Percentiles rank a stretch among this genome's conserved stretches.
These are phyloP conservation scores for Pseudomugil tenellus DNA, from an alignment of 2,797 vertebrate genomes.

Conservation along the genomic window DNA sequence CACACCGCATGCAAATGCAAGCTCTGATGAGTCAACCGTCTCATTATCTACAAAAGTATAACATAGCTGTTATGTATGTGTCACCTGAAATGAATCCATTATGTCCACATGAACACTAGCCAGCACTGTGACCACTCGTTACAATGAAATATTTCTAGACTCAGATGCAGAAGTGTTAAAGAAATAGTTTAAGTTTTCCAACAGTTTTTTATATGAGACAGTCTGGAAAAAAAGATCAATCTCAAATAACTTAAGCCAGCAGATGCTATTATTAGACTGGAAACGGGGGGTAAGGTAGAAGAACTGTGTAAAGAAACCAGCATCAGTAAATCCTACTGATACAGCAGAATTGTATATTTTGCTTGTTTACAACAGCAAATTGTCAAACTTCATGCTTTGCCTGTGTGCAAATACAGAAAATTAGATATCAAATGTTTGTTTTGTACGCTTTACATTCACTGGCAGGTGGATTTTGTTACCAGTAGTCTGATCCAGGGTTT, in stretches of 20 bases:
- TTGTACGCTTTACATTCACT: background rate
- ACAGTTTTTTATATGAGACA: background rate
- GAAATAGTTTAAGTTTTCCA: background rate
- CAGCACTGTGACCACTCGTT: background rate
- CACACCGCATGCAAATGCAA: conserved; percentile 93
- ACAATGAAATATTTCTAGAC: background rate
- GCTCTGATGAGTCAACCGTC: conserved; percentile 89
- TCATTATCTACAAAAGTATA: conserved; percentile 77
- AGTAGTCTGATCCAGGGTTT: background rate
- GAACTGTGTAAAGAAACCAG: background rate
- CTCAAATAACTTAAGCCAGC: background rate
- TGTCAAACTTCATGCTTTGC: conserved; percentile 8
- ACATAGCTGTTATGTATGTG: background rate
- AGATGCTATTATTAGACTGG: conserved; percentile 2
- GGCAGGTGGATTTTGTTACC: background rate
- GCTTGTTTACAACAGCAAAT: background rate
- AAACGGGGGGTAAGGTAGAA: conserved; percentile 1
- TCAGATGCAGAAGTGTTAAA: background rate
- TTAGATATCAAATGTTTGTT: background rate
- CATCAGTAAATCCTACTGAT: conserved; percentile 1
- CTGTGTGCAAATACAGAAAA: background rate
- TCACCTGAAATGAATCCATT: background rate
- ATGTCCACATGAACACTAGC: background rate
- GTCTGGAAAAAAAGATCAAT: background rate
- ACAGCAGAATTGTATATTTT: background rate